phyloP scores from a whole-genome alignment of 2,113 vertebrate species.

The Panthera tigris region DNA sequence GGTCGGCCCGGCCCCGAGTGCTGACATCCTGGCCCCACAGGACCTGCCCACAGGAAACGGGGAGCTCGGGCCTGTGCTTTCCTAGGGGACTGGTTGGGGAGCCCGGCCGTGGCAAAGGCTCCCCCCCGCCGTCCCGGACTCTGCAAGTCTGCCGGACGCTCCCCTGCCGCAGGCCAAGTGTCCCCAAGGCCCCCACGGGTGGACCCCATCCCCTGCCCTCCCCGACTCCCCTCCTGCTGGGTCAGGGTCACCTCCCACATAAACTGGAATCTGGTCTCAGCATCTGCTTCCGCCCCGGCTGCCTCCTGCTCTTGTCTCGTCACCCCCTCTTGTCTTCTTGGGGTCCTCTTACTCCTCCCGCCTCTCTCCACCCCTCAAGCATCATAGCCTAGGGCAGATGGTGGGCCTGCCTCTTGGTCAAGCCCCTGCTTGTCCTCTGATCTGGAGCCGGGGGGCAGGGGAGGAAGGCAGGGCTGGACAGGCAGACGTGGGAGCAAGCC shows the following conservation, averaged over 20 bases:
- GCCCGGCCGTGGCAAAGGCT: background rate
- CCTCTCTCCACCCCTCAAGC: background rate
- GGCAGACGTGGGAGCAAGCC: accelerated
- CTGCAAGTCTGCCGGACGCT: background rate
- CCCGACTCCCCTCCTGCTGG: background rate
- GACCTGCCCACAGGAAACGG: constrained; percentile 64
- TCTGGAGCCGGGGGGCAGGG: too few relatives aligned
- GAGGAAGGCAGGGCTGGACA: too few relatives aligned
- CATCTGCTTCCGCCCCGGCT: accelerated
- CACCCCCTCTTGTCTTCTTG: background rate
- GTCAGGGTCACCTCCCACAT: accelerated
- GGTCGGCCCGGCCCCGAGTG: constrained; percentile 58
- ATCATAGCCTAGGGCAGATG: accelerated
- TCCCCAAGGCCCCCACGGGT: background rate
- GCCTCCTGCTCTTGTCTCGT: background rate
- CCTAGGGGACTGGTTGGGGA: background rate
- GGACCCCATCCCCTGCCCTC: too few relatives aligned
- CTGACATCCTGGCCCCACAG: constrained; percentile 56
- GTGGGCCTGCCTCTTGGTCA: background rate
- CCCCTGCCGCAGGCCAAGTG: accelerated
- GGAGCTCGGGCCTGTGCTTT: background rate
- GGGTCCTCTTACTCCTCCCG: accelerated
- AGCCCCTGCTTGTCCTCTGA: background rate
- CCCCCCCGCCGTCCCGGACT: too few relatives aligned
- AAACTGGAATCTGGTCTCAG: background rate